Base-by-base conservation (phyloP, 2,113 vertebrate species). In the Charadrius vociferus region DNA sequence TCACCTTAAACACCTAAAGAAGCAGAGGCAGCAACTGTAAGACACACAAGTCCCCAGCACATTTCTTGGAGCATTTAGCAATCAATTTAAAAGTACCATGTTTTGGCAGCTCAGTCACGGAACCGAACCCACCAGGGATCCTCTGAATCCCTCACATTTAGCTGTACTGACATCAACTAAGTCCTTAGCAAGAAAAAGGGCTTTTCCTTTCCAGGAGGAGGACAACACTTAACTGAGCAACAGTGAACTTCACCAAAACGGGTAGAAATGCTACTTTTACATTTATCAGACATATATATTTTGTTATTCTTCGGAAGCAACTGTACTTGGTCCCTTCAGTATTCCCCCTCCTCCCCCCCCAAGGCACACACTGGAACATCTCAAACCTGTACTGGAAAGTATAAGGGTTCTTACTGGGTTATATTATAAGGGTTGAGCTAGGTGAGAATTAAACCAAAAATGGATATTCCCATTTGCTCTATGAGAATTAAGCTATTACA, bases 41-140 rank as follows among this genome's bases (percentile, higher is more conserved):
- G 58, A 80, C 0, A 0, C 22, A 6, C 14, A 61, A 73, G 30
- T 27, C 18, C 27, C 27, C 17, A 30, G 14, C 3, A 32, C 6
- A 0, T 21, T 63, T 84, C 70, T 14, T 18, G 0, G 11, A 49
- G 21, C 41, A 59, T 23, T 32, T 45, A 63, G 52, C 2, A 1
- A 78, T 50, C 29, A 24, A 12, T 77, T 73, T 26, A 17, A 50
- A 29, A 47, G 16, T 6, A 26, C 8, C 15, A 2, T 4, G 3
- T 32, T 73, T 34, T 41, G 29, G 22, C 26, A 55, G 39, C 19
- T 84, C 6, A 3, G 27, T 14, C 36, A 52, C 0, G 0, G 15
- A 73, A 49, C 45, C 7, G 22, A 84, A 62, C 16, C 55, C 45
- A 14, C 3, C 3, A 23, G 21, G 45, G 34, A 75, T n/a, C 16